Evolutionary conservation across 2,888 invertebrate species (phyloP), one percentile per base, ranked within the genome.

Genomic region (Lacanobia wlatinum): DNA sequence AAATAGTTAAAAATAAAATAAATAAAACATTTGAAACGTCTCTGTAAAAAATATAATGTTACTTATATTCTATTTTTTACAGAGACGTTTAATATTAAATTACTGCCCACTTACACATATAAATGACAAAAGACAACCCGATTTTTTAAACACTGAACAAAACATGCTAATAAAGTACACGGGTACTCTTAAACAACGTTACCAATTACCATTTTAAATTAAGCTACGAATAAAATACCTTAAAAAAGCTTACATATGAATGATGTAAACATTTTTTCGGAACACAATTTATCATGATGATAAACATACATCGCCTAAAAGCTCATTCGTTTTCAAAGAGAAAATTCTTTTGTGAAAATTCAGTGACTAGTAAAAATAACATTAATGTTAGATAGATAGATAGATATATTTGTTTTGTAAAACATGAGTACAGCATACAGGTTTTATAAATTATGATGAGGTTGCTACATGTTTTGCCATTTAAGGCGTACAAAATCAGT

Each of bases 281-380:
- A 40, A 62, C 58, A 58, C 43, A 56, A 69, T 78, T 43, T 52
- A 71, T 71, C 55, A 61, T 23, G 8, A 50, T 12, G 50, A 21
- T n/a, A 64, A 38, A 55, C 55, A 73, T 46, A 61, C 48, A 38
- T 60, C 43, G 34, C 5, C 53, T 78, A 52, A 79, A 75, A 78
- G 60, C 72, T 76, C 60, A 56, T 67, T 62, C 65, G 23, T 62
- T 64, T 52, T 53, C 43, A 73, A 73, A 69, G 56, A 58, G 28
- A 58, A 69, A 72, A 53, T 43, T 68, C 14, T 34, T 40, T 55
- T 64, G 52, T 55, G 12, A 52, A 63, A 43, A 71, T 50, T 71
- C 72, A 60, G 59, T 55, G 59, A 71, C 63, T 50, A 16, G 50
- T 43, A 60, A 60, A 77, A 60, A 78, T 50, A 70, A 40, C 56